Evolutionary conservation across 2,888 invertebrate genomes (phyloP).

Genomic region (Omphaloscelis lunosa): DNA sequence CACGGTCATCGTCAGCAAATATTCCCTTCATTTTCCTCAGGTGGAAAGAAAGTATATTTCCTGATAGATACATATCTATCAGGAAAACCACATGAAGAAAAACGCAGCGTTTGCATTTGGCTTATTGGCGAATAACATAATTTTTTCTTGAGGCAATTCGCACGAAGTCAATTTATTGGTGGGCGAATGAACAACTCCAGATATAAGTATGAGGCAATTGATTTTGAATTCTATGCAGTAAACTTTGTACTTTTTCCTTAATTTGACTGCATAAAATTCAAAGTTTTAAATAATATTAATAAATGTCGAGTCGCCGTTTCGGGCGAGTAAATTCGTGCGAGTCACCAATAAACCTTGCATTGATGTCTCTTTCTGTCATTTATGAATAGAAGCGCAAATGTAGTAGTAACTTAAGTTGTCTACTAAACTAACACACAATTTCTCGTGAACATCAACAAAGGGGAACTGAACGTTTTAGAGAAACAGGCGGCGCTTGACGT

Average conservation of each 20-base stretch:
- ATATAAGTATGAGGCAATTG: too few species aligned
- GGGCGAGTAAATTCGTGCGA: too few species aligned
- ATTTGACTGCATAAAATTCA: too few species aligned
- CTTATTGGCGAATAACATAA: too few species aligned
- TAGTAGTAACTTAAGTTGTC: slow-evolving; percentile 8
- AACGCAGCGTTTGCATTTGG: slow-evolving; percentile 12
- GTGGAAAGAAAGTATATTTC: slow-evolving; percentile 14
- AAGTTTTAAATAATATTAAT: too few species aligned
- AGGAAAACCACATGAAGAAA: background rate
- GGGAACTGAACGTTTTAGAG: slow-evolving; percentile 56
- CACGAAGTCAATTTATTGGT: too few species aligned
- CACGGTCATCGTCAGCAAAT: background rate
- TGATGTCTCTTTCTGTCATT: slow-evolving; percentile 19
- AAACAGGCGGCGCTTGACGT: slow-evolving; percentile 59
- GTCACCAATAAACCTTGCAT: background rate
- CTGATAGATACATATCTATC: too few species aligned
- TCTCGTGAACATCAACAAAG: slow-evolving; percentile 57
- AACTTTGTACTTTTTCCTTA: too few species aligned
- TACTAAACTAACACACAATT: slow-evolving; percentile 37
- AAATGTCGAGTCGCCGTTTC: too few species aligned
- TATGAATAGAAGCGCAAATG: slow-evolving; percentile 21
- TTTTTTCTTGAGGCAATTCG: too few species aligned
- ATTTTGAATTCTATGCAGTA: too few species aligned
- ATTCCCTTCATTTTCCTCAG: slow-evolving; percentile 4
- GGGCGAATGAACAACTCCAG: too few species aligned